phyloP scores from a whole-genome alignment of 2,797 vertebrate species.

The Triplophysa bombifrons region DNA sequence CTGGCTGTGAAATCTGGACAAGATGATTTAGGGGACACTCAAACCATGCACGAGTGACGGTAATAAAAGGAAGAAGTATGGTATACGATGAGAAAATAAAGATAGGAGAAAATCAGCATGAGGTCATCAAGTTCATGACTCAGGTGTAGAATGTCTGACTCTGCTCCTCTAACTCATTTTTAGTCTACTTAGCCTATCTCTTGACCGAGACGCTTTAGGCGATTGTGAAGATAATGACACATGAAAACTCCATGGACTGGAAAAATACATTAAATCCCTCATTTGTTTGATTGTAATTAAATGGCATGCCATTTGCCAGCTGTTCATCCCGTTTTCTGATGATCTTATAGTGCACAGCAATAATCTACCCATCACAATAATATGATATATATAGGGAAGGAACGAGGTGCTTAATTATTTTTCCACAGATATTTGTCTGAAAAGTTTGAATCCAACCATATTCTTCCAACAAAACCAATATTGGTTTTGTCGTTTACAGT shows the following conservation, averaged over 20 bases:
- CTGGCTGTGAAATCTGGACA: conserved; percentile 26
- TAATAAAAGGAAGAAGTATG: not conserved
- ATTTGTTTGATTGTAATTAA: conserved; percentile 15
- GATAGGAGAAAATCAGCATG: not conserved
- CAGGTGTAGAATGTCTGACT: not conserved
- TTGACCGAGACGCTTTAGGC: conserved; percentile 21
- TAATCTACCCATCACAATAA: not conserved
- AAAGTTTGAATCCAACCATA: too few species aligned
- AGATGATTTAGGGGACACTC: not conserved
- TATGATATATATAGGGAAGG: too few species aligned
- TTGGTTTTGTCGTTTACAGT: too few species aligned
- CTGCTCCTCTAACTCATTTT: conserved; percentile 17
- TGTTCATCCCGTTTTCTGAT: not conserved
- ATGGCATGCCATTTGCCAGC: not conserved
- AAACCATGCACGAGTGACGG: conserved; percentile 23
- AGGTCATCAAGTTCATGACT: conserved; percentile 21
- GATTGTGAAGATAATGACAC: not conserved
- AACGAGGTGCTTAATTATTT: too few species aligned
- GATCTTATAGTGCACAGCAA: not conserved
- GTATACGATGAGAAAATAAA: not conserved
- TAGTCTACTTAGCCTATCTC: conserved; percentile 18
- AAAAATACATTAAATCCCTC: conserved; percentile 11
- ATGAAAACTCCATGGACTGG: not conserved
- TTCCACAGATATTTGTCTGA: too few species aligned
- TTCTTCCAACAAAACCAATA: too few species aligned